Base-by-base conservation (phyloP, 1,140 invertebrate species). In the Drosophila watanabei region DNA sequence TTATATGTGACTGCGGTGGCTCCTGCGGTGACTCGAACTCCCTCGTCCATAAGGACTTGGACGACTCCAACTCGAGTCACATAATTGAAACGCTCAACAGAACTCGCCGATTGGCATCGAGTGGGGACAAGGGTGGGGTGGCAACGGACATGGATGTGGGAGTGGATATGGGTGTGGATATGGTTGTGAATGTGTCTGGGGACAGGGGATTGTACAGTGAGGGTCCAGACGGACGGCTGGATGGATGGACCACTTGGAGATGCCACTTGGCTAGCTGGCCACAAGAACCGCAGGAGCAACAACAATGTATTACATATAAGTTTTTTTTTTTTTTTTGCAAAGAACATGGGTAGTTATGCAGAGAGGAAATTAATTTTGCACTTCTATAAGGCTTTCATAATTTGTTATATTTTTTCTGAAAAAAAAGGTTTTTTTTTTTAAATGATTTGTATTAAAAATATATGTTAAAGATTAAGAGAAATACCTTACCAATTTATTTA, bases 31-130 rank as follows among this genome's bases (percentile, higher is more conserved):
- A 18, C 68, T 84, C 49, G 39, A 80, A 61, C 62, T 70, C 62
- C 80, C 71, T 70, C 11, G 18, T 2, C 60, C 58, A 65, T 35
- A 75, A 60, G 41, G 54, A 65, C 78, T 48, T 60, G 48, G 65
- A 32, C 57, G 45, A 28, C 48, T 28, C 24, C 48, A 28, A 28
- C 46, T 70, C 39, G 75, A 77, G 63, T 72, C 66, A 79, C 86
- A 89, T 89, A 89, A 89, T 89, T 89, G 85, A 89, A 89, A 90
- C 75, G 86, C 84, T 81, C 80, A 58, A 82, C 69, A 79, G 83
- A 66, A 73, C 54, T 62, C 51, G 39, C 51, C 76, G 76, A 79
- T 57, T 79, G 66, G 51, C 64, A 79, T 70, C 48, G 58, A 62
- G 58, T 45, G 75, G 37, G 52, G 43, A 4, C 51, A 37, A 43